phyloP scores from a whole-genome alignment of 2,797 vertebrate species.

The Hapalemur alaotrensis region DNA sequence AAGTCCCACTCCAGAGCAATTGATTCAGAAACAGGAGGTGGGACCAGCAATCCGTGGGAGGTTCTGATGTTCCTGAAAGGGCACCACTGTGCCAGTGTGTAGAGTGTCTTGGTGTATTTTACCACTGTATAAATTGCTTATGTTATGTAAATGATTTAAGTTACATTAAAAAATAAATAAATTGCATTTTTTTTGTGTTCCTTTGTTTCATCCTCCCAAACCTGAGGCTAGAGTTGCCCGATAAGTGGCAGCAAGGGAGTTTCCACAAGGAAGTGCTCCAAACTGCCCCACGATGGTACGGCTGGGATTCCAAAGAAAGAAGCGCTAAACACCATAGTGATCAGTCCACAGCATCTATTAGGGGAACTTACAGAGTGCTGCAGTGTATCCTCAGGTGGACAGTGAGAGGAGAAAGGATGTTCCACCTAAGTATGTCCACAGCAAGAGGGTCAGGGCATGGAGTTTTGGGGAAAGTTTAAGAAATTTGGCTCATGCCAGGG shows the following conservation, averaged over 20 bases:
- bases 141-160: neutral
- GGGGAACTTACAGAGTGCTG: neutral
- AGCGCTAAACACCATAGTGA: neutral
- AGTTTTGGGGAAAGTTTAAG: neutral
- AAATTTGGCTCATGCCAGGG: neutral
- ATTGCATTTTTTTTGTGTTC: neutral
- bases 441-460: neutral
- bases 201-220: neutral
- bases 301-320: neutral
- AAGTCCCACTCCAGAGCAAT: neutral
- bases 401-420: neutral
- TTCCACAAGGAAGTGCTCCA: neutral
- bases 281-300: too few relatives aligned
- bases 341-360: neutral
- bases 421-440: neutral
- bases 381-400: neutral
- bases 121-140: neutral
- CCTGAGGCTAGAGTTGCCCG: neutral
- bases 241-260: neutral
- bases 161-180: neutral
- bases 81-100: neutral
- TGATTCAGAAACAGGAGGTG: neutral
- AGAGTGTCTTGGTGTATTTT: neutral
- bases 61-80: neutral
- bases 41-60: too few relatives aligned